These are phyloP conservation scores for Clostera curtula DNA, from an alignment of 2,888 invertebrate species.

Conservation along the genomic window DNA sequence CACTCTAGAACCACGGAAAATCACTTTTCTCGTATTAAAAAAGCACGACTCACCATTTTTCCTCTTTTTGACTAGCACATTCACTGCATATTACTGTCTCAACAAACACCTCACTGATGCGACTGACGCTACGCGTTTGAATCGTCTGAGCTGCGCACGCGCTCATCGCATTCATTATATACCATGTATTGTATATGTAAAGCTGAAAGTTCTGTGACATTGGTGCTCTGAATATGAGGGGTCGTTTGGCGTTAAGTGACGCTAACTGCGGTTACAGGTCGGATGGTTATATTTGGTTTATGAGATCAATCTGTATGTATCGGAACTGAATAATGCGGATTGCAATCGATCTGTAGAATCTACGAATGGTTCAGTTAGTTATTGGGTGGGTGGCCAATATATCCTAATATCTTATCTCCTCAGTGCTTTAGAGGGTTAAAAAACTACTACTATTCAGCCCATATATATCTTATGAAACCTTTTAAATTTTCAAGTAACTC, in stretches of 20 bases:
- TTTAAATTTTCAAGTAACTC: too few relatives aligned
- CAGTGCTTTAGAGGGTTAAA: too few relatives aligned
- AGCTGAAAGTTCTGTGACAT: constrained; percentile 24
- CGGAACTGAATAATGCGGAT: too few relatives aligned
- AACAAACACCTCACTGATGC: constrained; percentile 21
- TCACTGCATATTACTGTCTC: constrained; percentile 27
- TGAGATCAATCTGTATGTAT: too few relatives aligned
- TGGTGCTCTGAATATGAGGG: constrained; percentile 12
- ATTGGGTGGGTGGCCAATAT: too few relatives aligned
- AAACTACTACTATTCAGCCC: too few relatives aligned
- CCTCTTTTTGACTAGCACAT: constrained; percentile 34
- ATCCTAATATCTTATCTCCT: too few relatives aligned
- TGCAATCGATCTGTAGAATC: too few relatives aligned
- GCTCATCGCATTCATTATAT: constrained; percentile 35
- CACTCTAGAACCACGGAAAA: not conserved
- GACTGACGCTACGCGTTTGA: constrained; percentile 27
- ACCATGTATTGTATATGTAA: constrained; percentile 26
- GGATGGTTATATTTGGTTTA: not conserved
- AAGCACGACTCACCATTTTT: constrained; percentile 33
- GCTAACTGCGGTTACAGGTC: not conserved
- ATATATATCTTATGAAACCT: too few relatives aligned
- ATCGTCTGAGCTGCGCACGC: constrained; percentile 31
- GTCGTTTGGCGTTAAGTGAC: constrained; percentile 1
- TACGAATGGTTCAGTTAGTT: too few relatives aligned
- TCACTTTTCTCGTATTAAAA: not conserved